Evolutionary conservation across 2,113 vertebrate genomes (phyloP), one percentile per base, ranked within the genome.

Genomic region (Panurus biarmicus): DNA sequence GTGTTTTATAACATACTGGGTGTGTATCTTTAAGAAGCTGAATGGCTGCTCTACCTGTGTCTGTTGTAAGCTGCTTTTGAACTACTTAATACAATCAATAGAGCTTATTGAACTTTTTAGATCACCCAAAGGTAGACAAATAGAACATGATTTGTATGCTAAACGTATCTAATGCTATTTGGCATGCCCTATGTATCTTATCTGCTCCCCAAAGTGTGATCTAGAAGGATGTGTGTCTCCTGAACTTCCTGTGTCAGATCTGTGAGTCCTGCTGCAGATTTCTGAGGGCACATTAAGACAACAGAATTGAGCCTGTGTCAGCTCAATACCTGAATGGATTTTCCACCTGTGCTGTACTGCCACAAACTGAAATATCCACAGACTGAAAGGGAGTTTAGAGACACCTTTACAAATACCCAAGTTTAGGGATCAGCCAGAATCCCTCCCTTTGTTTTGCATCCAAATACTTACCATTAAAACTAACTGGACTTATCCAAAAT

Each of bases 351-450:
- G 3, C 19, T 50, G 13, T 40, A 18, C 24, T 56, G 58, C 18
- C 20, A 44, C 0, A 0, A n/a, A n/a, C n/a, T n/a, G n/a, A n/a
- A n/a, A 62, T 51, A 67, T 31, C 13, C 25, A 35, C 26, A 33
- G 48, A 40, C 21, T 44, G 11, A 91, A 87, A 78, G 14, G 8
- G 47, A 38, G 5, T 48, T 90, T 48, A 47, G 16, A 50, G 62
- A 51, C 6, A 40, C 4, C 7, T 26, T 61, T 51, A 66, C 2
- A 64, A 38, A 22, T 16, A 50, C 8, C 3, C 12, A 60, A 33
- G 77, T 62, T 50, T 28, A 60, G 12, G 4, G 10, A 64, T 87
- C 19, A 81, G 5, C 11, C 5, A 23, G 15, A 51, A 47, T 71
- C 4, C 3, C 6, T 89, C 7, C 4, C 12, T 60, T 67, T 72